Evolutionary conservation across 2,797 vertebrate species (phyloP).

Genomic region (Onychomys leucogaster): DNA sequence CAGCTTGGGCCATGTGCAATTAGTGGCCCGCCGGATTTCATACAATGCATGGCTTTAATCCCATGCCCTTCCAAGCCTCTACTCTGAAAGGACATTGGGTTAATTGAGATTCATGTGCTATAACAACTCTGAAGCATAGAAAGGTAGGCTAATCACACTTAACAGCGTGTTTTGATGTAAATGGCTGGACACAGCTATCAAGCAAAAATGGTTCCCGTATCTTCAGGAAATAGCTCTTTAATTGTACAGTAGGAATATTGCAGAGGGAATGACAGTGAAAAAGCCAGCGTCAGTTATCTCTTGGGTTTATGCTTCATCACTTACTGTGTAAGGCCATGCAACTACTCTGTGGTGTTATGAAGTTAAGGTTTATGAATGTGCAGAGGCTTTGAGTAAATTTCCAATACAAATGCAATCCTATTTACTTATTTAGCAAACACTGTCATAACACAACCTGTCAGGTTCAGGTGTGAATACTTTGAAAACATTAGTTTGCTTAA

Average conservation of each 20-base stretch:
- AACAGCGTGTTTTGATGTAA: conserved; percentile 12
- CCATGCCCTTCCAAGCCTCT: conserved; percentile 16
- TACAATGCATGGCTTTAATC: conserved; percentile 7
- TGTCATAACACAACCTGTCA: background rate
- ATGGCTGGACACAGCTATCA: background rate
- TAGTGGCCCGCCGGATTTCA: conserved; percentile 59
- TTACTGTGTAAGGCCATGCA: conserved; percentile 42
- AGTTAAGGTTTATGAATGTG: conserved; percentile 14
- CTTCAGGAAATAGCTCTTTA: conserved; percentile 34
- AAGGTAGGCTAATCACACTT: background rate
- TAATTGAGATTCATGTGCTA: background rate
- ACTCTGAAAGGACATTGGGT: conserved; percentile 8
- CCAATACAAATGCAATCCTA: conserved; percentile 32
- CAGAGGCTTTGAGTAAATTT: conserved; percentile 48
- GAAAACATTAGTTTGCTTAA: conserved; percentile 28
- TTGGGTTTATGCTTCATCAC: background rate
- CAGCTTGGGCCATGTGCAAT: conserved; percentile 55
- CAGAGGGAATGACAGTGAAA: background rate
- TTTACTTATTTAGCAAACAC: conserved; percentile 55
- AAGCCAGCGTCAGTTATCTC: background rate
- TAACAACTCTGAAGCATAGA: background rate
- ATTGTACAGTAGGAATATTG: background rate
- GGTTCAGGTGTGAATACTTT: background rate
- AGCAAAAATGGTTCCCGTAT: background rate
- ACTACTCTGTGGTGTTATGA: background rate